Conservation (phyloP, 2,113 vertebrate species). For the Okapia johnstoni region DNA sequence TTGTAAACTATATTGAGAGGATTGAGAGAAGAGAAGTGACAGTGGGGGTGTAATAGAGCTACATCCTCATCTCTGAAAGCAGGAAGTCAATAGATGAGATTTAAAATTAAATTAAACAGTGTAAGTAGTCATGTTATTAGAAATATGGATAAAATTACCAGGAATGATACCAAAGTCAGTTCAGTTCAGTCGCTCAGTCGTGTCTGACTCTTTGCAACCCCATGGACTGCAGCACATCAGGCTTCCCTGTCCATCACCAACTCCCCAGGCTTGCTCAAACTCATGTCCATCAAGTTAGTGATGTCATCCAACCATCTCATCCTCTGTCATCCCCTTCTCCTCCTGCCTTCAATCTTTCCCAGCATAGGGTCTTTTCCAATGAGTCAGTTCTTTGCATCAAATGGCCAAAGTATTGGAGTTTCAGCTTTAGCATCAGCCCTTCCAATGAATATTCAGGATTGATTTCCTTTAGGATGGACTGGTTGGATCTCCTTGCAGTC, state of each 20-base stretch:
- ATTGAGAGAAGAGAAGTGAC: not conserved
- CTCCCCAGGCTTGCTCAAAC: not conserved
- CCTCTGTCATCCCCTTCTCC: not conserved
- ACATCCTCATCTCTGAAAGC: not conserved
- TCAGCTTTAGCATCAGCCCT: not conserved
- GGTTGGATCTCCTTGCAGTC: not conserved
- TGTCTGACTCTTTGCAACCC: not conserved
- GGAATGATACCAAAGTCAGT: not conserved
- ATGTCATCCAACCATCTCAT: not conserved
- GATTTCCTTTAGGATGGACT: not conserved
- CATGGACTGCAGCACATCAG: not conserved
- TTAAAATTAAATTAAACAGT: conserved; percentile 30
- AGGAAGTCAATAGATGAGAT: not conserved
- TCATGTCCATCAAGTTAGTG: not conserved
- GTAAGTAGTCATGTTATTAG: not conserved
- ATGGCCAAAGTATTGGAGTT: not conserved
- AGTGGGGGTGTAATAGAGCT: not conserved
- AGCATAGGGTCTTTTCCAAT: not conserved
- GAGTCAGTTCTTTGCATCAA: not conserved
- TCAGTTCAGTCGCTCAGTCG: not conserved
- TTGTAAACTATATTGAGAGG: not conserved
- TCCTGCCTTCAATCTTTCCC: not conserved
- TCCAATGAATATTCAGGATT: not conserved
- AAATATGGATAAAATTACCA: not conserved
- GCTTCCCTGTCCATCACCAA: not conserved